A percentile compares a stretch with the other conserved stretches of the same genome.
phyloP scores from a whole-genome alignment of 2,888 invertebrate species.

The Drosophila barbarae region DNA sequence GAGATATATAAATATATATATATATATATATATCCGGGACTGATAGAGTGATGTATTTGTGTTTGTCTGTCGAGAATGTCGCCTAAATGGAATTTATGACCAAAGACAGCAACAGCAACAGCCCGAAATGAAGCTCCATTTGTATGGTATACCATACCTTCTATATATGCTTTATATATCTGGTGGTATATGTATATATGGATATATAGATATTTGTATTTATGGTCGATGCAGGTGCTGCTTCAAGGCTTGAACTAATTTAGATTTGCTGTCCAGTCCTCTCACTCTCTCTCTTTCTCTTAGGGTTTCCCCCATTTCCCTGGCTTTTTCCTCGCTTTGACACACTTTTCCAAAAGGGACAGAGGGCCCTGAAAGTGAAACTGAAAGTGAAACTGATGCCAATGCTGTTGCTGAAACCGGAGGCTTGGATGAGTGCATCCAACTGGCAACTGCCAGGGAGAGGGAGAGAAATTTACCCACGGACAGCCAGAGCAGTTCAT shows the following conservation, averaged over 20 bases:
- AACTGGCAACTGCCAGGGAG: constrained; percentile 22
- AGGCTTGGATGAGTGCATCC: constrained; percentile 35
- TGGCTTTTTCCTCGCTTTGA: constrained; percentile 17
- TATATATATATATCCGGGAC: constrained; percentile 4
- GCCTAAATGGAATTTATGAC: constrained; percentile 47
- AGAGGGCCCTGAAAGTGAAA: constrained; percentile 19
- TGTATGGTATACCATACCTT: background rate
- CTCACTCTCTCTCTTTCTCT: no score
- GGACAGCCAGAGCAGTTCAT: background rate
- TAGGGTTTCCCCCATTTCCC: background rate
- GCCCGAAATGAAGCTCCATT: constrained; percentile 34
- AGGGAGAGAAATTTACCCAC: background rate
- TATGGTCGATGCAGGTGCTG: constrained; percentile 33
- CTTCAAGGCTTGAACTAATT: constrained; percentile 28
- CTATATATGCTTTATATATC: background rate
- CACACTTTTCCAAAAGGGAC: constrained; percentile 24
- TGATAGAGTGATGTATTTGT: constrained; percentile 39
- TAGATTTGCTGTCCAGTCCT: constrained; percentile 29
- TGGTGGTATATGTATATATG: constrained; percentile 3
- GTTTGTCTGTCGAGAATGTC: constrained; percentile 36
- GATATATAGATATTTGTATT: background rate
- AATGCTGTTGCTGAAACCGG: constrained; percentile 3
- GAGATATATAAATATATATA: background rate
- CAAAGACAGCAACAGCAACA: constrained; percentile 16
- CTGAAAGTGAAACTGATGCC: constrained; percentile 25